Evolutionary conservation across 2,797 vertebrate genomes (phyloP).

Genomic region (Nyctibius grandis): DNA sequence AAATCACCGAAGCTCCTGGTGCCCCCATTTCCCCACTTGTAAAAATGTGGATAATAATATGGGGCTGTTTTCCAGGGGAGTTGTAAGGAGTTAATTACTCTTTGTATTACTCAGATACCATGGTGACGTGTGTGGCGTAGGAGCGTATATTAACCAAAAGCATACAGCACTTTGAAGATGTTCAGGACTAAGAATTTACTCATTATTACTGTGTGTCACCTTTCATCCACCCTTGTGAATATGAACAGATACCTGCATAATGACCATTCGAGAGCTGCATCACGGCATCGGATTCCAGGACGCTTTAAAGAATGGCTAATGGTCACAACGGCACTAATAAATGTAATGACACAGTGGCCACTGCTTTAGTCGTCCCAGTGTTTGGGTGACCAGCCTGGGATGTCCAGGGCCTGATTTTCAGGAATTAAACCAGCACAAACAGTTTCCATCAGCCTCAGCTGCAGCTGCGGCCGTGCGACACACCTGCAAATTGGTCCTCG

Average conservation of each 20-base stretch:
- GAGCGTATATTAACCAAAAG: neutral
- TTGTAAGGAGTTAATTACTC: neutral
- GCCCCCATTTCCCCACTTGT: constrained; percentile 31
- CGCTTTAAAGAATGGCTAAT: neutral
- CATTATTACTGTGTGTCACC: constrained; percentile 17
- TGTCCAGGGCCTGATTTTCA: neutral
- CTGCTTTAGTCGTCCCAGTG: neutral
- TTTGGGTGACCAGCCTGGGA: neutral
- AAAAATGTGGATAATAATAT: constrained; percentile 27
- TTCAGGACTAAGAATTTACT: neutral
- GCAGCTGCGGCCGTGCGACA: rapidly evolving
- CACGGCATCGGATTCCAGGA: constrained; percentile 23
- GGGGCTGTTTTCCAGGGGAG: neutral
- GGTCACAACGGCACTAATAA: neutral
- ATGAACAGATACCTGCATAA: constrained; percentile 26
- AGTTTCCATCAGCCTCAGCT: neutral
- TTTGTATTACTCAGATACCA: neutral
- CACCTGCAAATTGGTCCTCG: neutral
- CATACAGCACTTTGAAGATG: constrained; percentile 11
- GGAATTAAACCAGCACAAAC: neutral
- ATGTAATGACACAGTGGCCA: neutral
- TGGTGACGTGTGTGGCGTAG: neutral
- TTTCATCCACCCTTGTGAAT: constrained; percentile 41
- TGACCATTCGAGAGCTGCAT: neutral
- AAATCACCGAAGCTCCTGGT: neutral